Conservation (phyloP, 2,797 vertebrate species). For the Helicolenus hilgendorfi region DNA sequence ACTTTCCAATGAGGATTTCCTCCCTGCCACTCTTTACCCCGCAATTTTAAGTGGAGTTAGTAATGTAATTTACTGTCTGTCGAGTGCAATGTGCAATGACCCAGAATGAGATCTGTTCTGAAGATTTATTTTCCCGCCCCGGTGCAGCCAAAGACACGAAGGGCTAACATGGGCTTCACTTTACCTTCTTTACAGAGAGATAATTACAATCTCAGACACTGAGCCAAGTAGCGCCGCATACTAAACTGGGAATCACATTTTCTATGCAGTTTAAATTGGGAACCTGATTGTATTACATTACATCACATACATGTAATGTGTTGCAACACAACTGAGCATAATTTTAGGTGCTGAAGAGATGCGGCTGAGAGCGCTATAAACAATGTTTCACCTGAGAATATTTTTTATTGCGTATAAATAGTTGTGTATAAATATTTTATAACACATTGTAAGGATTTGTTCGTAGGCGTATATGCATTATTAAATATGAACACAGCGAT, state of each 20-base stretch:
- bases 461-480: neutral
- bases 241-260: slow-evolving; percentile 60
- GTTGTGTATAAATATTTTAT: neutral
- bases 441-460: neutral
- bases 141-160: slow-evolving; percentile 60
- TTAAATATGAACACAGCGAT: neutral
- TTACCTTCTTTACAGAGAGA: slow-evolving; percentile 69
- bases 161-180: slow-evolving; percentile 62
- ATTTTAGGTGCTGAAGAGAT: neutral
- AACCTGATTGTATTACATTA: slow-evolving; percentile 9
- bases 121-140: slow-evolving; percentile 71
- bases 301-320: neutral
- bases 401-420: neutral
- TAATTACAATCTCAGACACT: slow-evolving; percentile 74
- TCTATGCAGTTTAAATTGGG: slow-evolving; percentile 38
- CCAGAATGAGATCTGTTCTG: slow-evolving; percentile 60
- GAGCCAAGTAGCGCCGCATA: slow-evolving; percentile 56
- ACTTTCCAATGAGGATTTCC: slow-evolving; percentile 48
- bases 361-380: neutral
- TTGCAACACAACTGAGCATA: neutral
- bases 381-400: neutral
- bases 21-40: slow-evolving; percentile 33
- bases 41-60: slow-evolving; percentile 45
- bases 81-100: slow-evolving; percentile 40
- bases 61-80: slow-evolving; percentile 68